Percentiles rank a stretch among this genome's conserved stretches.
These are phyloP conservation scores for Saccostrea cuccullata DNA, from an alignment of 1,140 invertebrate genomes.

Conservation along the genomic window DNA sequence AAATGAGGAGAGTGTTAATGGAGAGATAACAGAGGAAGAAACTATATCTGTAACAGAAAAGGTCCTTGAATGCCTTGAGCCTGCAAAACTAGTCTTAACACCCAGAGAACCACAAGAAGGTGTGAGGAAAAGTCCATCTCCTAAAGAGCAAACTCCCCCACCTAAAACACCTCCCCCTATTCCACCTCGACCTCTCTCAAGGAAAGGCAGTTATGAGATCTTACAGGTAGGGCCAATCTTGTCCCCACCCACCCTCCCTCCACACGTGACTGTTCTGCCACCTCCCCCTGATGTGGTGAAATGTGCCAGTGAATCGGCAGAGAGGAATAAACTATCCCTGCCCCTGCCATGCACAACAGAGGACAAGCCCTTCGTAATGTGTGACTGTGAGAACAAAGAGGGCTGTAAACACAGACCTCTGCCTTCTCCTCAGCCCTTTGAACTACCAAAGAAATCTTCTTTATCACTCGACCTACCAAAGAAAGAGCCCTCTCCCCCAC, in stretches of 20 bases:
- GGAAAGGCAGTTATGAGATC: conserved; percentile 54
- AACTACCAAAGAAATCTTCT: conserved; percentile 15
- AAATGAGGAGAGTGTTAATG: conserved; percentile 2
- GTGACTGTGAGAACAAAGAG: conserved; percentile 18
- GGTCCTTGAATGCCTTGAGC: neutral
- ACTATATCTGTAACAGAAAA: neutral
- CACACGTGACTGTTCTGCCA: neutral
- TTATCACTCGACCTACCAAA: neutral
- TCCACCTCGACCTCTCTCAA: conserved; percentile 49
- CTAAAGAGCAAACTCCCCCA: neutral
- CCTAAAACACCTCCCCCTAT: conserved; percentile 52
- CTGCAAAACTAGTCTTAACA: conserved; percentile 21
- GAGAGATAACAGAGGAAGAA: neutral
- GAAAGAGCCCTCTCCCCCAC: neutral
- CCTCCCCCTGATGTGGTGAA: conserved; percentile 24
- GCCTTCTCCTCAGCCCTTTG: neutral
- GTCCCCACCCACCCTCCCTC: conserved; percentile 37
- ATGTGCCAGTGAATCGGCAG: conserved; percentile 14
- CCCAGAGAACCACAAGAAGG: neutral
- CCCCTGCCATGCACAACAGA: conserved; percentile 8
- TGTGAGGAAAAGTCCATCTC: conserved; percentile 14
- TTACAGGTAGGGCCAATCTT: conserved; percentile 47
- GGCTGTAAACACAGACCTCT: neutral
- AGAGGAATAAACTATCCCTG: conserved; percentile 12
- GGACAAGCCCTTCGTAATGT: neutral